Conservation (phyloP, 2,888 invertebrate genomes). For the Dryobotodes eremita region DNA sequence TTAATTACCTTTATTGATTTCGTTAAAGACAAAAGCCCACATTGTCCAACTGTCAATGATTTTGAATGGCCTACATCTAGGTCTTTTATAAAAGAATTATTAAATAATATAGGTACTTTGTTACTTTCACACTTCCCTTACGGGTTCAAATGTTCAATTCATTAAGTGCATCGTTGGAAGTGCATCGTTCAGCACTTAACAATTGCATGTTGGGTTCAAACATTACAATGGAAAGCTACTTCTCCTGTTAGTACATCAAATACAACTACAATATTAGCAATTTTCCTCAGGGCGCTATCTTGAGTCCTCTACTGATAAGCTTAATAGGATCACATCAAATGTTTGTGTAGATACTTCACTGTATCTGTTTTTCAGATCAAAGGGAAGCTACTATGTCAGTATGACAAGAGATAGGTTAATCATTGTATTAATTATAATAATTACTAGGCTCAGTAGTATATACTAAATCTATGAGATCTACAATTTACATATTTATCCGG, state of each 20-base stretch:
- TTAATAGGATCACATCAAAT: not conserved
- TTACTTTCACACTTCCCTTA: not conserved
- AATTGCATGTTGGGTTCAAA: constrained; percentile 23
- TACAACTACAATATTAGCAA: not conserved
- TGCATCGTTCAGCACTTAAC: constrained; percentile 51
- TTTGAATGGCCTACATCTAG: not conserved
- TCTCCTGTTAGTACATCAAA: not conserved
- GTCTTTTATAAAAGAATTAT: not conserved
- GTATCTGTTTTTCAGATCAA: not conserved
- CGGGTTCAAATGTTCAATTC: not conserved
- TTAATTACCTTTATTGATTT: constrained; percentile 33
- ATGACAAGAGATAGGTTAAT: not conserved
- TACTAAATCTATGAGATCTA: not conserved
- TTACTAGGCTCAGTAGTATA: not conserved
- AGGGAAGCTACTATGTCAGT: not conserved
- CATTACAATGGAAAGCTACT: constrained; percentile 35
- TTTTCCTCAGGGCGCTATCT: constrained; percentile 9
- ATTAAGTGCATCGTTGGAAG: constrained; percentile 1
- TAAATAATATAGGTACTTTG: not conserved
- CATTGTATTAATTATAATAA: not conserved
- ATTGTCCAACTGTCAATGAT: constrained; percentile 7
- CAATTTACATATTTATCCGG: not conserved
- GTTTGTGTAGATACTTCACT: not conserved
- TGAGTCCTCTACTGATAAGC: constrained; percentile 5
- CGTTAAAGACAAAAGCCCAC: constrained; percentile 1